Evolutionary conservation across 2,113 vertebrate species (phyloP).

Genomic region (Coracopsis vasa): DNA sequence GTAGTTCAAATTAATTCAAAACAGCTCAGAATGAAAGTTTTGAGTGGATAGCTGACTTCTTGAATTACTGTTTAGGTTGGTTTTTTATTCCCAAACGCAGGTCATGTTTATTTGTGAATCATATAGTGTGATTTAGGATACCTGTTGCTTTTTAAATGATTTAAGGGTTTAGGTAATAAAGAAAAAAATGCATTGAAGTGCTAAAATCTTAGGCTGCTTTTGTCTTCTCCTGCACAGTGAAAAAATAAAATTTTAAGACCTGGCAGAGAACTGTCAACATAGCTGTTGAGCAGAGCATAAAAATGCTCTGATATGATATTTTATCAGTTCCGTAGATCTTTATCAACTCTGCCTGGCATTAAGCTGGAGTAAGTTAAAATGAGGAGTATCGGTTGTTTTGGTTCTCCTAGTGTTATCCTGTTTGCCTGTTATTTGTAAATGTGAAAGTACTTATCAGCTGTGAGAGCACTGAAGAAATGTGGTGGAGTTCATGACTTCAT

Average conservation of each 20-base stretch:
- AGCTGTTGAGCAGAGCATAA: background rate
- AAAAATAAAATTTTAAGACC: background rate
- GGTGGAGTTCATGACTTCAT: background rate
- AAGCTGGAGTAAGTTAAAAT: background rate
- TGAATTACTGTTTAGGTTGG: background rate
- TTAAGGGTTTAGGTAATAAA: background rate
- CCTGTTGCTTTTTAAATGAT: background rate
- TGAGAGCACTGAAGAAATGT: background rate
- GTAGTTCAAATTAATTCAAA: background rate
- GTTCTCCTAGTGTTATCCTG: background rate
- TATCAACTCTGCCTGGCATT: background rate
- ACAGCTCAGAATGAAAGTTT: background rate
- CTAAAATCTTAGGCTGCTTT: background rate
- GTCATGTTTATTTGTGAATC: background rate
- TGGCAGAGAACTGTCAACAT: background rate
- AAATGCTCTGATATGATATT: background rate
- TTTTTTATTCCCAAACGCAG: background rate
- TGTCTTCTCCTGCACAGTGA: background rate
- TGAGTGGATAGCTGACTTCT: background rate
- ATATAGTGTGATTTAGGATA: background rate
- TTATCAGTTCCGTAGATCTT: background rate
- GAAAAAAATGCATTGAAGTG: background rate
- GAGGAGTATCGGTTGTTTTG: background rate
- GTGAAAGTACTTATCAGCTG: background rate
- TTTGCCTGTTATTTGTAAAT: background rate